A percentile compares a stretch with the other conserved stretches of the same genome.
phyloP scores from a whole-genome alignment of 2,113 vertebrate genomes.

The Caretta caretta region DNA sequence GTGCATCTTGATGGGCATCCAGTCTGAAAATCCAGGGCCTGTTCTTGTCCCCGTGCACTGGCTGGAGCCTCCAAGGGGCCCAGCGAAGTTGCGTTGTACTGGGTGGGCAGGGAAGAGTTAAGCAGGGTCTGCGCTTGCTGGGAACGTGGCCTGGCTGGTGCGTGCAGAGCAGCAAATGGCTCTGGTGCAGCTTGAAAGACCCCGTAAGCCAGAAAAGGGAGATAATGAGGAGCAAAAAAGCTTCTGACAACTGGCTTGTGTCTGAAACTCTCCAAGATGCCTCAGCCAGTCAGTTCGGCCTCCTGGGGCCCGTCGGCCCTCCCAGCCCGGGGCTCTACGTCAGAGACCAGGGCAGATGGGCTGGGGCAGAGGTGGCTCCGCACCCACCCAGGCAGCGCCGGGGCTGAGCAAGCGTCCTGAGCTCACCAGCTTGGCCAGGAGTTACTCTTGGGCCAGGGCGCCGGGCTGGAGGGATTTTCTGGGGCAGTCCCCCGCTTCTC shows the following conservation, averaged over 20 bases:
- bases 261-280: neutral
- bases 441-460: no score
- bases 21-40: no score
- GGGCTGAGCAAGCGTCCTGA: neutral
- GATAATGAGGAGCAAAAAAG: neutral
- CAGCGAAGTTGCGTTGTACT: rapidly evolving
- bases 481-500: neutral
- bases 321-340: neutral
- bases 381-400: no score
- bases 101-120: neutral
- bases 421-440: neutral
- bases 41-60: no score
- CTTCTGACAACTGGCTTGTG: neutral
- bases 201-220: neutral
- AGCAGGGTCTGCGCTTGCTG: neutral
- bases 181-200: neutral
- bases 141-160: neutral
- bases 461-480: neutral
- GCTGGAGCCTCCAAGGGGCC: neutral
- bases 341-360: neutral
- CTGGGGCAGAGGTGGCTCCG: neutral
- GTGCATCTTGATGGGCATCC: no score
- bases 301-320: neutral
- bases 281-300: neutral
- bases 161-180: neutral